Evolutionary conservation across 1,140 invertebrate species (phyloP).

Genomic region (Trypoxylus dichotomus): DNA sequence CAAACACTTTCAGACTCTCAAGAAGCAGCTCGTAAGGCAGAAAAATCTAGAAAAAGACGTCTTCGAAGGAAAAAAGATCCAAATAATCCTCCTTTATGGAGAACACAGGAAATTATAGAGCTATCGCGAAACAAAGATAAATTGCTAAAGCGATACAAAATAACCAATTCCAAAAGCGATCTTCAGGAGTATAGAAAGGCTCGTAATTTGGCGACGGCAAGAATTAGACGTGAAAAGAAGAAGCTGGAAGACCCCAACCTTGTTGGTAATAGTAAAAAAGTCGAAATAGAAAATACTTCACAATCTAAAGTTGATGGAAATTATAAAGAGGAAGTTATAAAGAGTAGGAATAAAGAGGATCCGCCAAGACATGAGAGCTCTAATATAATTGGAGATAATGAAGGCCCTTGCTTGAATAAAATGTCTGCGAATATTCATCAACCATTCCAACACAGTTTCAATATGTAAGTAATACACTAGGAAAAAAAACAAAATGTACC

Average conservation of each 20-base stretch:
- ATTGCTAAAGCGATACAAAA: not conserved
- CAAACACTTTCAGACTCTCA: not conserved
- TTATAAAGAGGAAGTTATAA: too few relatives aligned
- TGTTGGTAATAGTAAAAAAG: not conserved
- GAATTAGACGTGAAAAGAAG: not conserved
- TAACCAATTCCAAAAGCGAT: not conserved
- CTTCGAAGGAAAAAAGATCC: not conserved
- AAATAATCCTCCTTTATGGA: not conserved
- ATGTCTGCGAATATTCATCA: not conserved
- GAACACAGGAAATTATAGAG: not conserved
- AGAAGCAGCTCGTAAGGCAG: not conserved
- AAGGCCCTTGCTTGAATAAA: not conserved
- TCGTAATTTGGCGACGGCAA: not conserved
- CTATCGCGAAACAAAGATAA: not conserved
- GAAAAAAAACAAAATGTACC: constrained; percentile 16
- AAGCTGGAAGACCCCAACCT: not conserved
- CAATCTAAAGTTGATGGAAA: not conserved
- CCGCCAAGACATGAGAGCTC: not conserved
- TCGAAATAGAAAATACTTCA: not conserved
- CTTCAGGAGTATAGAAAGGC: not conserved
- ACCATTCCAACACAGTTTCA: not conserved
- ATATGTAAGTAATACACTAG: constrained; percentile 11
- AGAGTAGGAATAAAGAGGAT: not conserved
- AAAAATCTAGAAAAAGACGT: not conserved
- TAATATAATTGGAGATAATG: not conserved